Evolutionary conservation across 1,140 invertebrate species (phyloP).

Genomic region (Lordiphosa stackelbergi): DNA sequence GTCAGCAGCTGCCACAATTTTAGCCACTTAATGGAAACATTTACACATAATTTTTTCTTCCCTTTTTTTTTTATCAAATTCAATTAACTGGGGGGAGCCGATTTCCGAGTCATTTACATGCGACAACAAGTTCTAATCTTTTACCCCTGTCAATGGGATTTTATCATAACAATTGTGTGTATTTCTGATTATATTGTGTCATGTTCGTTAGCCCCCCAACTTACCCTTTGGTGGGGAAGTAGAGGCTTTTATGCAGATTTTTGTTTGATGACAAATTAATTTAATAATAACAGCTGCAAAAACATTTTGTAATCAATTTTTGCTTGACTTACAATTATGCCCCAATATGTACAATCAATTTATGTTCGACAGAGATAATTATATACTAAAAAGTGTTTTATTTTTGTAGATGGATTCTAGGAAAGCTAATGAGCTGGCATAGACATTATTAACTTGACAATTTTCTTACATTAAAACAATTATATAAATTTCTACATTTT

Average conservation of each 20-base stretch:
- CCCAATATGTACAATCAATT: slow-evolving; percentile 44
- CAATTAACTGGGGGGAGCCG: slow-evolving; percentile 41
- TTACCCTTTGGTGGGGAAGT: not conserved
- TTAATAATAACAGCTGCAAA: slow-evolving; percentile 73
- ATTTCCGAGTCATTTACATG: slow-evolving; percentile 67
- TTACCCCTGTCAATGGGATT: slow-evolving; percentile 9
- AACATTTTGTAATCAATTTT: slow-evolving; percentile 66
- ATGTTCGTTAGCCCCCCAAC: slow-evolving; percentile 38
- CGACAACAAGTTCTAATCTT: slow-evolving; percentile 26
- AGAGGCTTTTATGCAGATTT: slow-evolving; percentile 68
- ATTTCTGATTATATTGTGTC: slow-evolving; percentile 69
- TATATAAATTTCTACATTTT: no score
- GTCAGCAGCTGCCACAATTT: slow-evolving; percentile 32
- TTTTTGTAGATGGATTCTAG: no score
- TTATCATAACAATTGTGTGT: slow-evolving; percentile 34
- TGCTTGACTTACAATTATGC: slow-evolving; percentile 32
- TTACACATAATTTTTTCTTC: slow-evolving; percentile 31
- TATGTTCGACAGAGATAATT: slow-evolving; percentile 23
- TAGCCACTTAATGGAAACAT: slow-evolving; percentile 24
- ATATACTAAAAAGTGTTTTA: slow-evolving; percentile 11
- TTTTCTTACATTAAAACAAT: no score
- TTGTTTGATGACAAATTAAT: slow-evolving; percentile 74
- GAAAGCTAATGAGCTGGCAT: no score
- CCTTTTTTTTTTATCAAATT: slow-evolving; percentile 47
- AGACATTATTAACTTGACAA: no score